Conservation (phyloP, 2,797 vertebrate species). For the Octomys mimax region DNA sequence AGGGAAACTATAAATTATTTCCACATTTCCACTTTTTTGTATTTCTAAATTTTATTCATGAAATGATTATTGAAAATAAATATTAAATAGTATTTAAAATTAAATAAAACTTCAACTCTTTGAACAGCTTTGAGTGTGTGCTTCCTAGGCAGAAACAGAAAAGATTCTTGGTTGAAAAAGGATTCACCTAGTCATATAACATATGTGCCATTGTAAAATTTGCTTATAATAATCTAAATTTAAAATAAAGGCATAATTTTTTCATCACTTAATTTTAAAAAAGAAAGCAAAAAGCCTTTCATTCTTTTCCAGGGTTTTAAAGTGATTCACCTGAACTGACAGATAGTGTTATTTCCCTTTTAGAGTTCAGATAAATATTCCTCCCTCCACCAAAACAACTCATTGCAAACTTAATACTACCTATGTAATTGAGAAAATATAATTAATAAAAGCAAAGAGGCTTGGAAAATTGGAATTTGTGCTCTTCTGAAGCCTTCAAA, state of each 20-base stretch:
- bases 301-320: not conserved
- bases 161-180: not conserved
- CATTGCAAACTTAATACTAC: not conserved
- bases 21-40: not conserved
- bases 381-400: not conserved
- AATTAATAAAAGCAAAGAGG: slow-evolving; percentile 55
- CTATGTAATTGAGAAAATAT: slow-evolving; percentile 50
- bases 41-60: not conserved
- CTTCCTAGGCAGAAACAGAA: not conserved
- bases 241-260: too few relatives aligned
- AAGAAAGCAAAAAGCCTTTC: not conserved
- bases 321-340: not conserved
- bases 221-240: too few relatives aligned
- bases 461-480: slow-evolving; percentile 40
- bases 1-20: not conserved
- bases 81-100: slow-evolving; percentile 10
- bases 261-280: too few relatives aligned
- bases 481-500: slow-evolving; percentile 18
- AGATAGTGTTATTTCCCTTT: slow-evolving; percentile 46
- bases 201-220: too few relatives aligned
- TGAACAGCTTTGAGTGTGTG: not conserved
- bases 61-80: not conserved
- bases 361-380: slow-evolving; percentile 38
- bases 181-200: too few relatives aligned
- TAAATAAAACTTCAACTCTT: not conserved